Evolutionary conservation across 2,888 invertebrate genomes (phyloP), one percentile per base, ranked within the genome.

Genomic region (Lepidonotus clava): DNA sequence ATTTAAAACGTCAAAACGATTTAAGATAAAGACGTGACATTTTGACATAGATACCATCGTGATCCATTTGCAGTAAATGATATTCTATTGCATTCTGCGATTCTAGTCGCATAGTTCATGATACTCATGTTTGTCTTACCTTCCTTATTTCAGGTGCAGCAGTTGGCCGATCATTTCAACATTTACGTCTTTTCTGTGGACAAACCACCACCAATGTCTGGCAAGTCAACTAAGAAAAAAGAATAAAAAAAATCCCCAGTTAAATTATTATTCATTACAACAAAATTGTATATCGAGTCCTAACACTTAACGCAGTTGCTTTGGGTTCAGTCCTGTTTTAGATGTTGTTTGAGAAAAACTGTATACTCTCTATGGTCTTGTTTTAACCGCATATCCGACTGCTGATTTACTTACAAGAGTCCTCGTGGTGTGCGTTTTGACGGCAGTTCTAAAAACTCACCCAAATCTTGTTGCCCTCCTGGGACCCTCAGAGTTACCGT

Each of bases 161-260:
- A 90, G 77, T 71, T 90, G 76, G 89, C 90, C 1, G 88, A 89
- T 24, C 90, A 90, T 71, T 86, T 90, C 71, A 88, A 90, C 86
- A 90, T 90, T 53, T 87, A 89, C 46, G 89, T 89, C 14, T 90
- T 90, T 66, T 88, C 86, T 0, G 71, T 86, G 11, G 34, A 67
- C 46, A 87, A 88, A 86, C 88, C 87, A 5, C 77, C 86, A 5
- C 28, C 61, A 2, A 84, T 18, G 36, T n/a, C n/a, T n/a, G 36
- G 5, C 14, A 61, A 61, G 61, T 18, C 61, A 61, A 28, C 61
- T 11, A 46, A 46, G 18, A 18, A 8, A 46, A 46, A 8, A 11
- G 8, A 18, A 8, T 18, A 11, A 46, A 11, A 34, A 71, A 71
- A 71, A 18, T 18, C 11, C 5, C 71, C 71, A 34, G n/a, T n/a